Base-by-base conservation (phyloP, 2,797 vertebrate species). In the Huso huso region DNA sequence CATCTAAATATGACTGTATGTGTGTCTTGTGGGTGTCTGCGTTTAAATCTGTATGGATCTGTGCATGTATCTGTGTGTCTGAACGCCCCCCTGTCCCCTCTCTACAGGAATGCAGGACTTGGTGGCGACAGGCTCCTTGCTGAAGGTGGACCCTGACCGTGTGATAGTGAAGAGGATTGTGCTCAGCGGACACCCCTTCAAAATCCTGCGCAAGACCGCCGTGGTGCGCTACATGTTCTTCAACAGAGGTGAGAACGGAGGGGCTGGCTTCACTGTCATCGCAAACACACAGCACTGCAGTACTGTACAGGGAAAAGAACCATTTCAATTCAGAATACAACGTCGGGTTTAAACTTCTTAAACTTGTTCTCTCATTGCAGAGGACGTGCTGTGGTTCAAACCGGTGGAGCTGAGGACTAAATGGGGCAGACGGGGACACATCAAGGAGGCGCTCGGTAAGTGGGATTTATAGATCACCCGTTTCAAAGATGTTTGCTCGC, bases 161-260 rank as follows among this genome's bases (percentile, higher is more conserved):
- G 83, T 97, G 0, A 74, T 92, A 65, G 86, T 98, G 73, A 99
- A 99, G 86, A 92, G 96, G 76, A 86, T 96, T 4, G 94, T 97
- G 64, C 78, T 99, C 71, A 99, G 96, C 6, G 97, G 97, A 72
- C 96, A 99, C 71, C 97, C 97, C 10, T 96, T 96, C 83, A 97
- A 98, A 84, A 99, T 99, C 69, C 92, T 96, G 76, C 83, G 88
- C 9, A 94, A 92, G 75, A 93, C 76, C 0, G 95, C 95, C 0
- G 94, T 97, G 0, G 92, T 95, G 53, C 88, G 96, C 37, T 99
- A 97, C 84, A 99, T 99, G 97, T 98, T 99, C 85, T 99, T 99
- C 63, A 98, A 81, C 76, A 91, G 95, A 83, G 97, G 97, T 99
- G 79, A 68, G 72, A 52, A 4, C 9, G 23, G 23, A 4, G 23